Conservation (phyloP, 2,797 vertebrate species). For the Paedocypris micromegethes region DNA sequence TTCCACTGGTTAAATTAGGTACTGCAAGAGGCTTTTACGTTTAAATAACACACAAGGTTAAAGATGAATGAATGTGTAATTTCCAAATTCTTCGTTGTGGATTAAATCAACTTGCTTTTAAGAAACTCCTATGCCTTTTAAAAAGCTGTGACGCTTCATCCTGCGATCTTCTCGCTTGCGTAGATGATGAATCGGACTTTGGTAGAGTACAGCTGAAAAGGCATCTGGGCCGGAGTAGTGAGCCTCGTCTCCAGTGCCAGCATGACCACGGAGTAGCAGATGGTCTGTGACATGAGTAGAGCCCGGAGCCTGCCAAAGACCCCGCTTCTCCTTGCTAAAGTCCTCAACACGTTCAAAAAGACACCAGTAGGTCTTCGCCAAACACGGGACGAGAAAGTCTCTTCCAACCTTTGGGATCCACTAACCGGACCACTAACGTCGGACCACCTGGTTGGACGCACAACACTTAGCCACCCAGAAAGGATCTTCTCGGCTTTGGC, state of each 20-base stretch:
- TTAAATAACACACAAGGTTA: too few relatives aligned
- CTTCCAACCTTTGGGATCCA: constrained; percentile 6
- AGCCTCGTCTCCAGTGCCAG: constrained; percentile 68
- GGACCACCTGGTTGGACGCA: neutral
- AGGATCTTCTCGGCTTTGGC: constrained; percentile 31
- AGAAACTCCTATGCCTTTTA: too few relatives aligned
- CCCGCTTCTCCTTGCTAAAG: constrained; percentile 66
- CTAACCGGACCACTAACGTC: neutral
- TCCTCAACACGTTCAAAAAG: constrained; percentile 42
- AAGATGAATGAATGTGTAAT: too few relatives aligned
- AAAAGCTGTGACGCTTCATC: neutral
- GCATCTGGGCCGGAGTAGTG: constrained; percentile 63
- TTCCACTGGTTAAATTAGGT: too few relatives aligned
- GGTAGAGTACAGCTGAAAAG: constrained; percentile 49
- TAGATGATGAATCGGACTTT: constrained; percentile 35
- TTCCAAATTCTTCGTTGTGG: too few relatives aligned
- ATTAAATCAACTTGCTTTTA: too few relatives aligned
- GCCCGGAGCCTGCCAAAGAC: constrained; percentile 72
- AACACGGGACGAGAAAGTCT: neutral
- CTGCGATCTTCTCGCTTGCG: constrained; percentile 22
- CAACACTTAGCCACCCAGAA: constrained; percentile 34
- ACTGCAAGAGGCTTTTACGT: too few relatives aligned
- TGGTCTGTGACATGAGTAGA: constrained; percentile 69
- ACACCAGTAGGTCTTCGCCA: neutral
- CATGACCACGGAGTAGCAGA: constrained; percentile 72